Conservation (phyloP, 2,113 vertebrate species). For the Sturnira hondurensis region DNA sequence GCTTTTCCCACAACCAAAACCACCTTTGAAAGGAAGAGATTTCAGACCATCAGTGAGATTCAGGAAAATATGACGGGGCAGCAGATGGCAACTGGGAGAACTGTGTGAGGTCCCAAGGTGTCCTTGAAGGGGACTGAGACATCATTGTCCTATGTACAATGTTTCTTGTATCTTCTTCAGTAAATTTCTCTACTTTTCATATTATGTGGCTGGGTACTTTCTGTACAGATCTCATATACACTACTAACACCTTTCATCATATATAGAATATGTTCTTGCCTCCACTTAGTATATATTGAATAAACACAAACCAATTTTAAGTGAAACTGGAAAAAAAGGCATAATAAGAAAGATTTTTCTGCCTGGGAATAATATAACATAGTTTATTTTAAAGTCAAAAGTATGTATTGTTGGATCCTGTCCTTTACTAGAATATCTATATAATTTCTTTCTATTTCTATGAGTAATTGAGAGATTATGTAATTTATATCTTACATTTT, state of each 20-base stretch:
- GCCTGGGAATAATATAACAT: background rate
- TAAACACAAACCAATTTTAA: background rate
- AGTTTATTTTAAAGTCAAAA: slow-evolving; percentile 15
- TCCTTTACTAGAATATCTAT: slow-evolving; percentile 40
- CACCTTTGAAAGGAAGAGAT: too few relatives aligned
- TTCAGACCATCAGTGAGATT: too few relatives aligned
- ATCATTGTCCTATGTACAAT: too few relatives aligned
- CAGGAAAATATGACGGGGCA: too few relatives aligned
- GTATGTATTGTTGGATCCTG: background rate
- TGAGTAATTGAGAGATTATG: slow-evolving; percentile 46
- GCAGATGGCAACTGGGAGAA: too few relatives aligned
- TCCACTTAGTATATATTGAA: background rate
- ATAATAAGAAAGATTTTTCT: background rate
- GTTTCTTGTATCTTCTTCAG: too few relatives aligned
- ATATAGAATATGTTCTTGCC: background rate
- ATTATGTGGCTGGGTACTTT: too few relatives aligned
- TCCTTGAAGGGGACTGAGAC: too few relatives aligned
- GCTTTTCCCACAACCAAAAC: too few relatives aligned
- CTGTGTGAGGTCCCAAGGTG: too few relatives aligned
- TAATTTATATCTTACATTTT: slow-evolving; percentile 41
- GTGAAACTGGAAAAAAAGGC: background rate
- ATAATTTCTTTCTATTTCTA: background rate
- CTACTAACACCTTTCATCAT: background rate
- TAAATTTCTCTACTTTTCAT: too few relatives aligned
- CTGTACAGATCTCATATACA: background rate